phyloP scores from a whole-genome alignment of 2,888 invertebrate genomes.

The Sipunculus nudus region DNA sequence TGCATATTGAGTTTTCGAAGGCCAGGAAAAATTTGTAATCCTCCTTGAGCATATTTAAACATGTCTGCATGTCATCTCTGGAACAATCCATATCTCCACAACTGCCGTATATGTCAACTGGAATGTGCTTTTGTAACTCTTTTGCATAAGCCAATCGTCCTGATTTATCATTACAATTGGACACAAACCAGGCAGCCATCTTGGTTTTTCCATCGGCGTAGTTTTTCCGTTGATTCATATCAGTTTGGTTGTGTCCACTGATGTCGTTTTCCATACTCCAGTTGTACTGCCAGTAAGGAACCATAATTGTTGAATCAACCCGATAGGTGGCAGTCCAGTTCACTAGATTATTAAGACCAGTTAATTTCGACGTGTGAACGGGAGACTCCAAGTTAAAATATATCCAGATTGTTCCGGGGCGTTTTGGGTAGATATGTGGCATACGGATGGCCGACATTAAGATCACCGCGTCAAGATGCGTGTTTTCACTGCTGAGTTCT shows the following conservation, averaged over 20 bases:
- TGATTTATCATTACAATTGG: conserved; percentile 94
- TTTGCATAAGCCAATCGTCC: conserved; percentile 84
- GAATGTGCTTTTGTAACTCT: conserved; percentile 83
- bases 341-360: conserved; percentile 76
- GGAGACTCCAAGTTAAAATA: conserved; percentile 95
- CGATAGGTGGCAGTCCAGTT: conserved; percentile 98
- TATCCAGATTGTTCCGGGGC: too few species aligned
- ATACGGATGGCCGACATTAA: too few species aligned
- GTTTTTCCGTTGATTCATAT: too few species aligned
- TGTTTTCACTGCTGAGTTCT: too few species aligned
- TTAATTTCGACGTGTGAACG: conserved; percentile 85
- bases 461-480: too few species aligned
- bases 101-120: conserved; percentile 53
- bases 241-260: background rate
- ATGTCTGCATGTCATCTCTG: conserved; percentile 73
- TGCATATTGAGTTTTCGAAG: conserved; percentile 42
- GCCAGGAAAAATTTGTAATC: conserved; percentile 40
- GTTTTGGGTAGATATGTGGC: too few species aligned
- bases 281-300: conserved; percentile 94
- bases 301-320: conserved; percentile 92
- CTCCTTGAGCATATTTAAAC: conserved; percentile 69
- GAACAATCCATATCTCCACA: conserved; percentile 84
- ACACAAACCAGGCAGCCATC: conserved; percentile 91
- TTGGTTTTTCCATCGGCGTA: too few species aligned
- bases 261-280: conserved; percentile 74